Evolutionary conservation across 35 echinoderm and acorn worm species (phyloP), one percentile per base, ranked within the genome.

Genomic region (Stichopus chloronotus): DNA sequence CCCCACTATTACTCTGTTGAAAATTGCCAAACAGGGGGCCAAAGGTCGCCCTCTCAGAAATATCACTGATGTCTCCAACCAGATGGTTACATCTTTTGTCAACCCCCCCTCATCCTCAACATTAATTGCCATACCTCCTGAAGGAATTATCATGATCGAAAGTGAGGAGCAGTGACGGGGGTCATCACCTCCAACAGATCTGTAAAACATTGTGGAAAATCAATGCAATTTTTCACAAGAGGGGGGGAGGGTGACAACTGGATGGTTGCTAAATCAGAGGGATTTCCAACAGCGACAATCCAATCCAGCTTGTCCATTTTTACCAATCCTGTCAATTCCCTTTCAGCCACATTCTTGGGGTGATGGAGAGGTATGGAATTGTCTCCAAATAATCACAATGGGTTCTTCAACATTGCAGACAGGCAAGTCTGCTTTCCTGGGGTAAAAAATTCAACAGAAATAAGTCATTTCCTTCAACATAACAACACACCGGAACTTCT

Each of bases 101-200:
- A 74, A 7, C 7, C 19, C 19, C 69, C 69, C 69, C 69, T 7
- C 0, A 1, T 20, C 69, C 69, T 74, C 6, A 74, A 7, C 19
- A 74, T 74, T 74, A 74, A 74, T 74, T 74, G 69, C n/a, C 69
- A 74, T 74, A n/a, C 69, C 69, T 74, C 69, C 69, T 74, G 69
- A 74, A 74, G 17, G 69, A 19, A 74, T 74, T 74, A 74, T 74
- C 69, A 74, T 43, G 3, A 43, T 43, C 30, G 30, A 43, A 43
- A 43, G 30, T 43, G 30, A 43, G 30, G 30, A 43, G 30, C 30
- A 43, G 30, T 43, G 30, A 43, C 30, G 30, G 30, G 3, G 30
- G 30, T 43, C 30, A 43, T 74, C 69, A 74, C 69, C 22, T 74
- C 69, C 19, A 74, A 74, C 69, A 74, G 69, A 74, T 16, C 19